These are phyloP conservation scores for Pycnomerus fuliginosus DNA, from an alignment of 2,888 invertebrate genomes.

Conservation along the genomic window DNA sequence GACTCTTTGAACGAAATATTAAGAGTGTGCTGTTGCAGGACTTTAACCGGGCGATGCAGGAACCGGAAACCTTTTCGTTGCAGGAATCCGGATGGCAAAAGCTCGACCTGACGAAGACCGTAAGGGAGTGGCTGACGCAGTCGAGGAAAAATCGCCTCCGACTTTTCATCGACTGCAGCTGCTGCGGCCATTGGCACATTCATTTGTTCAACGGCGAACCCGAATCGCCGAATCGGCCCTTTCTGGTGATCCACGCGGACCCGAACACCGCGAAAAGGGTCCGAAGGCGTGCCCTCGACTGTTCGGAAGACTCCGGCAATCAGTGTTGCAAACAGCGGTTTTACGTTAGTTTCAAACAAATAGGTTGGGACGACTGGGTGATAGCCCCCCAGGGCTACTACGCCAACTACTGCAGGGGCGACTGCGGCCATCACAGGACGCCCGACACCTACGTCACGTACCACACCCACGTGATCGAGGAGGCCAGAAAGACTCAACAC, in stretches of 20 bases:
- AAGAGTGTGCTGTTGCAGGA: constrained; percentile 56
- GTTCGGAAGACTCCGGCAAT: constrained; percentile 67
- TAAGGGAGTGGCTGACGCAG: constrained; percentile 68
- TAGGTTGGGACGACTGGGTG: constrained; percentile 96
- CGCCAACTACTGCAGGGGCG: constrained; percentile 91
- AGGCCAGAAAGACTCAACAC: constrained; percentile 75
- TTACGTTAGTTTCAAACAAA: constrained; percentile 86
- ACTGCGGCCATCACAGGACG: constrained; percentile 77
- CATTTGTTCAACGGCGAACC: constrained; percentile 54
- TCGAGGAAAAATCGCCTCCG: constrained; percentile 59
- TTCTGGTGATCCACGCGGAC: constrained; percentile 79
- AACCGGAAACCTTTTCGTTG: constrained; percentile 50
- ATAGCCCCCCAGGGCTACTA: constrained; percentile 68
- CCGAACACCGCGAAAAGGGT: constrained; percentile 68
- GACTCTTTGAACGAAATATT: too few species aligned
- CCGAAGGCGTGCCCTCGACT: constrained; percentile 80
- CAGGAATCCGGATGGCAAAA: constrained; percentile 82
- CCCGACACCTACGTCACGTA: constrained; percentile 83
- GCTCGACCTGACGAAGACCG: constrained; percentile 77
- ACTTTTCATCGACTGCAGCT: constrained; percentile 81
- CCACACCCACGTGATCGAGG: constrained; percentile 89
- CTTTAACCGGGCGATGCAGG: constrained; percentile 59
- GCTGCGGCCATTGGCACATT: constrained; percentile 77
- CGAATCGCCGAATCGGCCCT: constrained; percentile 66
- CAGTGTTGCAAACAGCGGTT: constrained; percentile 89